A percentile compares a stretch with the other conserved stretches of the same genome.
These are phyloP conservation scores for Prolemur simus DNA, from an alignment of 2,113 vertebrate genomes.

Conservation along the genomic window DNA sequence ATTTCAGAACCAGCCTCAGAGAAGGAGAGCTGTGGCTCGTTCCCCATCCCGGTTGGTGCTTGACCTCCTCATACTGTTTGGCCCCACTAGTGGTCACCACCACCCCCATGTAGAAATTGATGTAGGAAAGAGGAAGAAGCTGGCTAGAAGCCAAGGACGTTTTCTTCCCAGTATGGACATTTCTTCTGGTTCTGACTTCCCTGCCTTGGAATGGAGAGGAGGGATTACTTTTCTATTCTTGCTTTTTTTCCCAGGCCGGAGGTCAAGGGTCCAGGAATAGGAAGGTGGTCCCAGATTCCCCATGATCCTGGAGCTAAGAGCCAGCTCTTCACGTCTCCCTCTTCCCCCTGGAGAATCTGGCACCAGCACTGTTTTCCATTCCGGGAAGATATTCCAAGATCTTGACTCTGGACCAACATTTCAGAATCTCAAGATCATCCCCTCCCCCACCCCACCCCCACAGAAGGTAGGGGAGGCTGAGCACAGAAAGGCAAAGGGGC, in stretches of 20 bases:
- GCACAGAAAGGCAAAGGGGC: background rate
- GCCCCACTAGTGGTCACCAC: background rate
- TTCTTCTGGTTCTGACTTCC: slow-evolving; percentile 33
- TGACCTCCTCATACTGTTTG: background rate
- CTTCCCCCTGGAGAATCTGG: background rate
- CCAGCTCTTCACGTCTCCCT: background rate
- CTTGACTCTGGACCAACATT: background rate
- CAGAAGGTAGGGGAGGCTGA: background rate
- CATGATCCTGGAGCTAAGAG: background rate
- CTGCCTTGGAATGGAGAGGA: background rate
- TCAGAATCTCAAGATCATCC: background rate
- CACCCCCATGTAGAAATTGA: background rate
- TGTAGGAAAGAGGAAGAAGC: background rate
- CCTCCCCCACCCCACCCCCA: no score
- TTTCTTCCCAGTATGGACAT: background rate
- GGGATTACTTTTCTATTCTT: background rate
- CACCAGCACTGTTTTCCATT: background rate
- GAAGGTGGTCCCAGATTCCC: background rate
- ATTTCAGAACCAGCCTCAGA: background rate
- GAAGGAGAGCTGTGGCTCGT: background rate
- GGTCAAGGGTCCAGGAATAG: background rate
- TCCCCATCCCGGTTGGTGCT: background rate
- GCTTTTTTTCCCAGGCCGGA: background rate
- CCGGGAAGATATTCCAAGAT: background rate
- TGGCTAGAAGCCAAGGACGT: background rate